These are phyloP conservation scores for Myotis daubentonii DNA, from an alignment of 2,797 vertebrate species.

Conservation along the genomic window DNA sequence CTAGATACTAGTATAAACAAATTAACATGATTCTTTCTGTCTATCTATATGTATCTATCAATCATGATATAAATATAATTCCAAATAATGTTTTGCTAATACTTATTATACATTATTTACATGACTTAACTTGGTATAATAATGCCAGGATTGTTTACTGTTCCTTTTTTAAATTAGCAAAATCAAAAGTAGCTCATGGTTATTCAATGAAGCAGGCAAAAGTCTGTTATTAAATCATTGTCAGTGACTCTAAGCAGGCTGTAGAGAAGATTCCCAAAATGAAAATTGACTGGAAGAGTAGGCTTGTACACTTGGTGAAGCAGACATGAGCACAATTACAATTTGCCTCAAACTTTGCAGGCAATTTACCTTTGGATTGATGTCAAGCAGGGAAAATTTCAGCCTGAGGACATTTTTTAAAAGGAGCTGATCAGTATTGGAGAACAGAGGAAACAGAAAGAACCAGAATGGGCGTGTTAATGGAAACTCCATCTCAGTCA, in stretches of 20 bases:
- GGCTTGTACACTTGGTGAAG: neutral
- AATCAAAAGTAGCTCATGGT: neutral
- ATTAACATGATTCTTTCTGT: neutral
- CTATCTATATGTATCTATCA: neutral
- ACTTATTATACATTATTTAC: neutral
- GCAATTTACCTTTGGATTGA: constrained; percentile 53
- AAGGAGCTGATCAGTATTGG: neutral
- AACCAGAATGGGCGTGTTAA: neutral
- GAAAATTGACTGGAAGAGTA: constrained; percentile 26
- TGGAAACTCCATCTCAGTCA: neutral
- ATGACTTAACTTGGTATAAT: neutral
- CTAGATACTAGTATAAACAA: neutral
- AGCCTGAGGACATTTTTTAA: constrained; percentile 48
- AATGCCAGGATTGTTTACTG: neutral
- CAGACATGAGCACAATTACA: constrained; percentile 25
- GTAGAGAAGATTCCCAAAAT: neutral
- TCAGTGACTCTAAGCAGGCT: neutral
- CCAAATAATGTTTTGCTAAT: neutral
- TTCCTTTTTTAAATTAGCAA: neutral
- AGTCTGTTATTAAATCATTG: neutral
- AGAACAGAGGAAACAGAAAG: constrained; percentile 11
- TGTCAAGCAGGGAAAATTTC: constrained; percentile 68
- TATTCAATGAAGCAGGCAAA: neutral
- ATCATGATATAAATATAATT: neutral
- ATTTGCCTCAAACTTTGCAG: constrained; percentile 47